Evolutionary conservation across 2,113 vertebrate genomes (phyloP), one percentile per base, ranked within the genome.

Genomic region (Oceanodroma tethys): DNA sequence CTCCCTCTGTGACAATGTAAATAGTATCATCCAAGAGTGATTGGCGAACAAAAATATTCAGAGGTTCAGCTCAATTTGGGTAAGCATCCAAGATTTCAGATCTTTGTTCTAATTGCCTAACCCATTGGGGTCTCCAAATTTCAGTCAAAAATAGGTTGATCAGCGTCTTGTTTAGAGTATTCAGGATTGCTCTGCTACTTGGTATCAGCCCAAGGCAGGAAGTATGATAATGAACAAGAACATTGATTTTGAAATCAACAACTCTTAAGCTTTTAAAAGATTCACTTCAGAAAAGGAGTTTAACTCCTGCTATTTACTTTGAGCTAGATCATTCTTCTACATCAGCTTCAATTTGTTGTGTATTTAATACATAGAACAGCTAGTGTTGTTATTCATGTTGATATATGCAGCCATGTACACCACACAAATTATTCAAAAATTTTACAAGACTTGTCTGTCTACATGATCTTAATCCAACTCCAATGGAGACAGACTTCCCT

Each of bases 1-100:
- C 18, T 85, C 73, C 73, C 93, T 93, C 67, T 91, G 89, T 85
- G 91, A 82, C 53, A 80, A 73, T 55, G 74, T 87, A 82, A 93
- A 87, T 58, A 47, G 32, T 47, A 59, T 55, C 53, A 95, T 87
- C 66, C 58, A 89, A 87, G 58, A 85, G n/a, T 26, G 75, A 88
- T 3, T 90, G 81, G 55, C 23, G 4, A 82, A 59, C 25, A 79
- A 58, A 95, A 76, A 47, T n/a, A 62, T 60, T 70, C 68, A 70
- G 52, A 91, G 25, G 15, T 47, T 95, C 58, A 55, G 32, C 74
- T 93, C 58, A 85, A 42, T 89, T 70, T 86, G 42, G 12, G 55
- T 72, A 89, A 85, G 36, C 36, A 50, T 75, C 43, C 66, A 91
- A 85, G 42, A 75, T 6, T 42, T 87, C 68, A 79, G 32, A 75